phyloP scores from a whole-genome alignment of 2,113 vertebrate species.

The Phoenicopterus ruber region DNA sequence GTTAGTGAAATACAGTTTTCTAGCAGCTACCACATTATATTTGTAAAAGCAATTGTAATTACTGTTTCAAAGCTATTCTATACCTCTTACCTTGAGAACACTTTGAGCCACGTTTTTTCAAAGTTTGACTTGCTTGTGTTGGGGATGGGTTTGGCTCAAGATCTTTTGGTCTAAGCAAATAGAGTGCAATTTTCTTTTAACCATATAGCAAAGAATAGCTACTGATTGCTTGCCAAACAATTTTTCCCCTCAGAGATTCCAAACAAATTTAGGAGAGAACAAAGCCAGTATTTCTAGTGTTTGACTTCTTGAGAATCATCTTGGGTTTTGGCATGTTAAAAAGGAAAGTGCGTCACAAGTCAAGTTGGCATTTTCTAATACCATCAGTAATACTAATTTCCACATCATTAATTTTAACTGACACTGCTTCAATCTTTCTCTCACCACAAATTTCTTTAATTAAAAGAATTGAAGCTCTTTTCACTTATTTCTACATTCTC shows the following conservation, averaged over 20 bases:
- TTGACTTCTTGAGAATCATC: constrained; percentile 24
- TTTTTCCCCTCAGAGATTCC: neutral
- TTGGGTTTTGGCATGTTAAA: constrained; percentile 10
- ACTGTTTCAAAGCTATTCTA: neutral
- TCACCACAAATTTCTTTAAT: constrained; percentile 23
- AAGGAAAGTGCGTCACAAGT: constrained; percentile 26
- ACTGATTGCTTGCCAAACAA: neutral
- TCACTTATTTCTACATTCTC: neutral
- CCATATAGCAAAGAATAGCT: neutral
- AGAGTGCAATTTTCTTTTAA: constrained; percentile 5
- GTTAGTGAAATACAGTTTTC: neutral
- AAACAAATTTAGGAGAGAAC: constrained; percentile 1
- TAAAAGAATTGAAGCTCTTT: neutral
- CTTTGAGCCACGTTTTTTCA: neutral
- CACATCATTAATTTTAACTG: constrained; percentile 38
- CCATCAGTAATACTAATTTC: constrained; percentile 27
- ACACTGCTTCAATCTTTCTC: neutral
- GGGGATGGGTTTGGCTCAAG: neutral
- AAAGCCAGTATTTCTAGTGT: constrained; percentile 18
- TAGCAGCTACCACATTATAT: neutral
- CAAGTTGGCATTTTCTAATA: constrained; percentile 10
- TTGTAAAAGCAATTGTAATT: neutral
- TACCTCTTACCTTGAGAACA: neutral
- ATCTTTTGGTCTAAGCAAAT: neutral
- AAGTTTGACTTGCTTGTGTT: neutral